Base-by-base conservation (phyloP, 2,113 vertebrate genomes). In the Microtus pennsylvanicus region DNA sequence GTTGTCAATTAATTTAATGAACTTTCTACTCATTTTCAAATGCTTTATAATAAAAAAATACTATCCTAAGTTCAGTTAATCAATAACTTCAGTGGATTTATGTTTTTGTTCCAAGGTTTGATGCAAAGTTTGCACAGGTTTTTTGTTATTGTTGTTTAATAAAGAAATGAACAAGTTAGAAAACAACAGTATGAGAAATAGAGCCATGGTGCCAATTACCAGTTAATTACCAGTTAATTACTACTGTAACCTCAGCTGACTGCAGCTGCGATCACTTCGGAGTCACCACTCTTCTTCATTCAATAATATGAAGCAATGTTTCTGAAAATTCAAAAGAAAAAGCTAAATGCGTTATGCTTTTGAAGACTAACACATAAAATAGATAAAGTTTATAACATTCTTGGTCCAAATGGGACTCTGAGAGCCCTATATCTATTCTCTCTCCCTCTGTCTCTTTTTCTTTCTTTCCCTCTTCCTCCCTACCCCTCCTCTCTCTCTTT, bases 21-120 rank as follows among this genome's bases (percentile, higher is more conserved):
- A 3, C 13, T 72, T 58, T 77, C 0, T 81, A n/a, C 52, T 96
- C 58, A 89, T 75, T 91, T 93, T 6, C 42, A 88, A 81, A 81
- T 52, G 2, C 7, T 75, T 52, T 85, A 87, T 33, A 94, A 67
- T 67, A 93, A 74, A 92, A 92, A 92, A 69, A 72, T 42, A 26
- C 7, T 42, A 10, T 45, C 1, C 0, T 92, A 61, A 81, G 1
- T 10, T 50, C 19, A 76, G 7, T 78, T 14, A 90, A 24, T 58
- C 4, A 74, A 14, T 65, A 12, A 1, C 45, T 47, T 47, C 45
- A 47, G 38, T 80, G 2, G 1, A 8, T 65, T 83, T 89, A 13
- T 35, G 42, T 17, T 21, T 80, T 93, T 69, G 8, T 72, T 82
- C 42, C 83, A 70, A 96, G 47, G 0, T 2, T 65, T 55, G 83